A percentile compares a stretch with the other conserved stretches of the same genome.
Conservation (phyloP, 2,797 vertebrate species). For the Siniperca undulata region DNA sequence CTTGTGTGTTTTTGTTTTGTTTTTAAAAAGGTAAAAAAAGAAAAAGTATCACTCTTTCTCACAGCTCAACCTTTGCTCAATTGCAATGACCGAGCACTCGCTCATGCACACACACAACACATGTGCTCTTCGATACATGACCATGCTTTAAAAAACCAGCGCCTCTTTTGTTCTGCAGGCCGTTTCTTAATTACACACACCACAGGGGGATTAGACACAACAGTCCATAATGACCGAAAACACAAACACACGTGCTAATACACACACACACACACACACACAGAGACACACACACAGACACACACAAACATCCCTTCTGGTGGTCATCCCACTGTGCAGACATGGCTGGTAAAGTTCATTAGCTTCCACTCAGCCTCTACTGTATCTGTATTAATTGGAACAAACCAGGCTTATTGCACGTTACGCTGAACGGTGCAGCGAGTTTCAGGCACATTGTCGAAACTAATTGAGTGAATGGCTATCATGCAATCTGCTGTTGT, state of each 20-base stretch:
- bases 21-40: too few species aligned
- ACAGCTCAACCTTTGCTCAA: neutral
- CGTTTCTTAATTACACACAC: constrained; percentile 66
- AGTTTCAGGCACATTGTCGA: constrained; percentile 21
- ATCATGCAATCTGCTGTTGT: constrained; percentile 33
- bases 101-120: constrained; percentile 7
- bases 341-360: constrained; percentile 54
- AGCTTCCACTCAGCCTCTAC: constrained; percentile 37
- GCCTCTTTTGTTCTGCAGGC: constrained; percentile 42
- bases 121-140: constrained; percentile 10
- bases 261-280: constrained; percentile 8
- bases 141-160: constrained; percentile 24
- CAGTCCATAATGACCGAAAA: constrained; percentile 36
- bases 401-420: constrained; percentile 32
- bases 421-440: constrained; percentile 1
- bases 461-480: constrained; percentile 39
- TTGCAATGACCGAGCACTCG: neutral
- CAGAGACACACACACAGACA: neutral
- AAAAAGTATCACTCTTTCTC: too few species aligned
- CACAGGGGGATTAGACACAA: constrained; percentile 54
- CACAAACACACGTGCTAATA: neutral
- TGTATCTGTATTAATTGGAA: constrained; percentile 30
- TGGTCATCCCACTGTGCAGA: constrained; percentile 43
- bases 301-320: constrained; percentile 28
- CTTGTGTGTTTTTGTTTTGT: too few species aligned